A percentile compares a stretch with the other conserved stretches of the same genome.
phyloP scores from a whole-genome alignment of 2,888 invertebrate genomes.

The Bedellia somnulentella region DNA sequence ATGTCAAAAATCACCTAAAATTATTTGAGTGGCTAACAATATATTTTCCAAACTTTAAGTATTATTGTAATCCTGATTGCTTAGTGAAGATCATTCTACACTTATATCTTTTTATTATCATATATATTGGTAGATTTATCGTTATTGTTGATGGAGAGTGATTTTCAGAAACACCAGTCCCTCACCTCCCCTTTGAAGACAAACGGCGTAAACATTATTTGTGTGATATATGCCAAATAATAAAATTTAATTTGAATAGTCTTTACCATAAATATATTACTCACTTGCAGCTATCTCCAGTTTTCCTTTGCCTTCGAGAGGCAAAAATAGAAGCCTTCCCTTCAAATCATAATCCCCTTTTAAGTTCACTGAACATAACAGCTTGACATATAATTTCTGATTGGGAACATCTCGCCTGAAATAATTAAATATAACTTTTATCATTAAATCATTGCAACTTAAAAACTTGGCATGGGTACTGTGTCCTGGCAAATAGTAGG shows the following conservation, averaged over 20 bases:
- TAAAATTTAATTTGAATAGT: background rate
- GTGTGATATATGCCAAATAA: background rate
- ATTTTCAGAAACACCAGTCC: background rate
- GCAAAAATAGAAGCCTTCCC: slow-evolving; percentile 19
- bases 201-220: background rate
- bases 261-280: slow-evolving; percentile 8
- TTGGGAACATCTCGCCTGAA: slow-evolving; percentile 7
- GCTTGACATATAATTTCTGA: slow-evolving; percentile 14
- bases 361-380: slow-evolving; percentile 17
- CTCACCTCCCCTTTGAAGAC: background rate
- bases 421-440: too few relatives aligned
- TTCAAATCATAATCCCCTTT: slow-evolving; percentile 22
- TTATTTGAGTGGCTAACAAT: too few relatives aligned
- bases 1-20: too few relatives aligned
- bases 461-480: too few relatives aligned
- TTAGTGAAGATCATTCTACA: too few relatives aligned
- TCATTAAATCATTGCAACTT: too few relatives aligned
- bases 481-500: too few relatives aligned
- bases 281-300: slow-evolving; percentile 20
- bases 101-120: too few relatives aligned
- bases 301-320: slow-evolving; percentile 18
- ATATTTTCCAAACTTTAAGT: too few relatives aligned
- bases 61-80: too few relatives aligned
- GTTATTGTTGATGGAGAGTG: too few relatives aligned
- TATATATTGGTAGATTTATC: too few relatives aligned